phyloP scores from a whole-genome alignment of 64 coral and sea anemone genomes.

The Actinia tenebrosa region DNA sequence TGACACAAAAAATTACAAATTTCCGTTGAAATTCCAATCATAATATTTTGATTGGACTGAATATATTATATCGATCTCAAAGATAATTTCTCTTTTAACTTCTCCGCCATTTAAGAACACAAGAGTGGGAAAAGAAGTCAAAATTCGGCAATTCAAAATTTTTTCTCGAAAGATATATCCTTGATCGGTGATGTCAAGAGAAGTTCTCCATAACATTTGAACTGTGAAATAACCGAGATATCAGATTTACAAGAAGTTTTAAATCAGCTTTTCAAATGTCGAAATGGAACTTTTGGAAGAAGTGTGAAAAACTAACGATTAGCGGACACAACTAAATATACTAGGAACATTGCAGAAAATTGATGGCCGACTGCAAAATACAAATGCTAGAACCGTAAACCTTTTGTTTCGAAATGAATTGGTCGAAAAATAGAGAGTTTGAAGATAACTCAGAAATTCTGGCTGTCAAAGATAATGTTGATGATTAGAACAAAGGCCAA shows the following conservation, averaged over 20 bases:
- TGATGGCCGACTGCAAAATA: neutral
- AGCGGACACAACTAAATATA: neutral
- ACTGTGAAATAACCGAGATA: neutral
- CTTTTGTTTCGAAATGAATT: neutral
- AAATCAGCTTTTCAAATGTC: neutral
- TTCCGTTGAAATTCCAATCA: conserved; percentile 4
- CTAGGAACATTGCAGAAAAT: neutral
- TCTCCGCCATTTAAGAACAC: conserved; percentile 1
- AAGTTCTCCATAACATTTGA: neutral
- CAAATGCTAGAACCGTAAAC: neutral
- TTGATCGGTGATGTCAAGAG: neutral
- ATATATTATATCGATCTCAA: conserved; percentile 3
- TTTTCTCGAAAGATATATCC: neutral
- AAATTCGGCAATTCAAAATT: neutral
- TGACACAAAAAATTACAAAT: neutral
- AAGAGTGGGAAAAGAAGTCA: neutral
- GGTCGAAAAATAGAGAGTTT: neutral
- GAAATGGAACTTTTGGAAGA: neutral
- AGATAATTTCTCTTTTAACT: neutral
- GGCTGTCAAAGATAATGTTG: conserved; percentile 5
- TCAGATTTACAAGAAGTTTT: neutral
- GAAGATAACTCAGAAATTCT: neutral
- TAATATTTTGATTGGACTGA: conserved; percentile 1
- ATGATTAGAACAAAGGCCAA: neutral
- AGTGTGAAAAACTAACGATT: neutral